These are phyloP conservation scores for Lasiurus borealis DNA, from an alignment of 2,113 vertebrate genomes.

Conservation along the genomic window DNA sequence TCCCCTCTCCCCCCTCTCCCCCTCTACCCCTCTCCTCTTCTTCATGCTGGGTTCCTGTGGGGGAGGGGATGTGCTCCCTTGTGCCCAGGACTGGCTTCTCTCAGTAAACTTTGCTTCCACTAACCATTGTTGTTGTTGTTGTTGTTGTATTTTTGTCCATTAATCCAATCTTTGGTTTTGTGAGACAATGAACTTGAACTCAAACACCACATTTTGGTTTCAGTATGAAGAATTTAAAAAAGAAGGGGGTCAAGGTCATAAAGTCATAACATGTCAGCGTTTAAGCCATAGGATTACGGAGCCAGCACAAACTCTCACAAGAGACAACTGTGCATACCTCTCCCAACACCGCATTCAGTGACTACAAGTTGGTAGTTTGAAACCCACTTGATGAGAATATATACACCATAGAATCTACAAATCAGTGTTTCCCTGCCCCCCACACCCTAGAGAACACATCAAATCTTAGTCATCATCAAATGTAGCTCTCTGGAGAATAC, in stretches of 20 bases:
- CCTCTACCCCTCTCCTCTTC: too few relatives aligned
- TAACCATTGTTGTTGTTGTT: too few relatives aligned
- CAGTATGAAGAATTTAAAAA: too few relatives aligned
- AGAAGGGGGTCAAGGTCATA: background rate
- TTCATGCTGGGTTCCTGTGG: too few relatives aligned
- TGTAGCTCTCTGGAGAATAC: background rate
- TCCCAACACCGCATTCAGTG: conserved; percentile 3
- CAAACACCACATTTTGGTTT: too few relatives aligned
- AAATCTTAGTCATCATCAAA: background rate
- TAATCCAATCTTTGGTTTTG: too few relatives aligned
- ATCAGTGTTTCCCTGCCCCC: background rate
- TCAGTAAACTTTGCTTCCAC: too few relatives aligned
- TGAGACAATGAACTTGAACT: too few relatives aligned
- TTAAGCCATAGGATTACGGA: background rate
- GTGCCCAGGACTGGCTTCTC: too few relatives aligned
- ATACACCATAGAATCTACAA: background rate
- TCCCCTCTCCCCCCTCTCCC: too few relatives aligned
- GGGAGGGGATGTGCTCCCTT: too few relatives aligned
- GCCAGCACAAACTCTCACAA: background rate
- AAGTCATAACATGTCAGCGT: background rate
- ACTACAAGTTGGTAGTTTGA: background rate
- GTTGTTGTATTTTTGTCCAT: too few relatives aligned
- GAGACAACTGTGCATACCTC: background rate
- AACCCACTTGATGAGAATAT: background rate
- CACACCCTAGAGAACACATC: background rate